Percentiles rank a stretch among this genome's conserved stretches.
These are phyloP conservation scores for Silvanus unidentatus DNA, from an alignment of 2,888 invertebrate species.

Conservation along the genomic window DNA sequence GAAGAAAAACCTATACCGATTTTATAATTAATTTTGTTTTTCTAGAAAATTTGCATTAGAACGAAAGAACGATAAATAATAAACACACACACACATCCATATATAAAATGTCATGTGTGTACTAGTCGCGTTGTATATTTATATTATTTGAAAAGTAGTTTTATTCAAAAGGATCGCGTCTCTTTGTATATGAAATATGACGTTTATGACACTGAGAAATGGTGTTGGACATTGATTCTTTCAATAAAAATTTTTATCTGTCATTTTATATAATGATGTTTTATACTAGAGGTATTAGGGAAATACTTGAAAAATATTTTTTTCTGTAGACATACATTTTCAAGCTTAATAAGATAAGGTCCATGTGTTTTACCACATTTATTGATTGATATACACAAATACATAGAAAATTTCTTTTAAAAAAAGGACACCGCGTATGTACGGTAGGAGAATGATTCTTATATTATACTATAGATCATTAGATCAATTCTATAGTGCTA, in stretches of 20 bases:
- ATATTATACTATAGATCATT: constrained; percentile 33
- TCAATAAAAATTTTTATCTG: constrained; percentile 19
- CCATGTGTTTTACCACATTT: not conserved
- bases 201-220: constrained; percentile 26
- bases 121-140: not conserved
- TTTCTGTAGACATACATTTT: not conserved
- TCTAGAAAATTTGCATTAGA: too few species aligned
- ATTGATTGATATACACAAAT: constrained; percentile 26
- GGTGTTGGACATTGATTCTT: constrained; percentile 20
- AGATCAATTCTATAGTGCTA: constrained; percentile 34
- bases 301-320: constrained; percentile 1
- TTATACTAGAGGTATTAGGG: too few species aligned
- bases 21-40: too few species aligned
- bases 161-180: constrained; percentile 15
- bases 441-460: constrained; percentile 29
- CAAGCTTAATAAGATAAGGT: not conserved
- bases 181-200: constrained; percentile 22
- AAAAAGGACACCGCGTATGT: constrained; percentile 22
- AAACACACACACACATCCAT: too few species aligned
- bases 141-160: too few species aligned
- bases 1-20: too few species aligned
- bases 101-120: not conserved
- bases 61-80: too few species aligned
- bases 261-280: constrained; percentile 22
- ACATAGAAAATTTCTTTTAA: too few species aligned